Percentiles rank a stretch among this genome's conserved stretches.
phyloP scores from a whole-genome alignment of 2,113 vertebrate genomes.

The Chaetodon auriga region DNA sequence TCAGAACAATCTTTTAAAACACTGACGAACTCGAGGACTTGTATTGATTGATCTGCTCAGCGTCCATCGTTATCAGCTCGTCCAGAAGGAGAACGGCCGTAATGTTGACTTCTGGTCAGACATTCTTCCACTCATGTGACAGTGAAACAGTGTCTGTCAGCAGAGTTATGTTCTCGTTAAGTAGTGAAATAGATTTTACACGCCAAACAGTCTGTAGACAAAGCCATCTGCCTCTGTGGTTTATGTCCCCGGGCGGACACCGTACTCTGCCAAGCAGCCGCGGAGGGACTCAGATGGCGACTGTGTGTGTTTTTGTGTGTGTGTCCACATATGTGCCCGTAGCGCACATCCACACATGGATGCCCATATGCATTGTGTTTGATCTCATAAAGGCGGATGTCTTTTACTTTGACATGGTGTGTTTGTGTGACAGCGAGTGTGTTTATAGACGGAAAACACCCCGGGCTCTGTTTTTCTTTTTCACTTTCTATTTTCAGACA shows the following conservation, averaged over 20 bases:
- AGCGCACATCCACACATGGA: slow-evolving; percentile 22
- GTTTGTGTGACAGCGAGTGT: neutral
- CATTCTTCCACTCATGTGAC: neutral
- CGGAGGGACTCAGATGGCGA: slow-evolving; percentile 56
- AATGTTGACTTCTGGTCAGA: neutral
- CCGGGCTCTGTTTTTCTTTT: slow-evolving; percentile 22
- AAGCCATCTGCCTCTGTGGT: slow-evolving; percentile 68
- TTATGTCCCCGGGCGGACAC: slow-evolving; percentile 62
- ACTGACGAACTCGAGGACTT: neutral
- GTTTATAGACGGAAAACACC: slow-evolving; percentile 24
- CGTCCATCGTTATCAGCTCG: neutral
- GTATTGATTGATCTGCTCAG: neutral
- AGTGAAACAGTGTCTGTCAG: neutral
- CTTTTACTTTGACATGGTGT: slow-evolving; percentile 7
- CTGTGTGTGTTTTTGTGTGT: slow-evolving; percentile 41
- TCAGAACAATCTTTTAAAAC: neutral
- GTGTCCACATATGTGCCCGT: slow-evolving; percentile 12
- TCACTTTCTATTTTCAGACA: slow-evolving; percentile 48
- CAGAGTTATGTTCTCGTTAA: slow-evolving; percentile 33
- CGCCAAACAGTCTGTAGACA: slow-evolving; percentile 51
- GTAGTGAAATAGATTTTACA: slow-evolving; percentile 50
- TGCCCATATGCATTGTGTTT: slow-evolving; percentile 33
- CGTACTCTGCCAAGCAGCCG: slow-evolving; percentile 42
- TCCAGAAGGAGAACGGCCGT: neutral
- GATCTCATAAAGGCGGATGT: slow-evolving; percentile 12